phyloP scores from a whole-genome alignment of 2,888 invertebrate species.

The Eupeodes luniger region DNA sequence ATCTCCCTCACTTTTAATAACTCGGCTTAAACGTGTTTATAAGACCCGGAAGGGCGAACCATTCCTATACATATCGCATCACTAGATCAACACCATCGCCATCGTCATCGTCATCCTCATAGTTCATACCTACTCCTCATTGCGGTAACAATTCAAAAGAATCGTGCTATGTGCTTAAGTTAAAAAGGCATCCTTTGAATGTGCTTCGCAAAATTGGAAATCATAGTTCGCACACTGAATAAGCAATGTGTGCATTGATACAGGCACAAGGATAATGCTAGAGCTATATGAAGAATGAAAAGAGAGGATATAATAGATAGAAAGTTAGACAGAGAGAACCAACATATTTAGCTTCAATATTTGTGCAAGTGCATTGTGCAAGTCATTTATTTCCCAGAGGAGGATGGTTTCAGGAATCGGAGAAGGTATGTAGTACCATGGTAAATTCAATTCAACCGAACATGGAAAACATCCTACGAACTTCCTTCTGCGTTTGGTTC shows the following conservation, averaged over 20 bases:
- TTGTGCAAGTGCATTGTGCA: slow-evolving; percentile 69
- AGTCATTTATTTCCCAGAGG: slow-evolving; percentile 50
- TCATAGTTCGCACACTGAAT: slow-evolving; percentile 66
- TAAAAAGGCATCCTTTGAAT: slow-evolving; percentile 67
- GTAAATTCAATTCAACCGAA: slow-evolving; percentile 27
- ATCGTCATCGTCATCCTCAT: background rate
- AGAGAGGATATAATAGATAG: background rate
- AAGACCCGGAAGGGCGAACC: slow-evolving; percentile 52
- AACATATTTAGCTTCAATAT: slow-evolving; percentile 60
- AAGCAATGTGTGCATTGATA: slow-evolving; percentile 57
- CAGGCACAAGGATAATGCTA: slow-evolving; percentile 45
- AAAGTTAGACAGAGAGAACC: background rate
- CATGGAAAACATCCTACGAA: slow-evolving; percentile 43
- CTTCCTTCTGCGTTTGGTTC: slow-evolving; percentile 42
- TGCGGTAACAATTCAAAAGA: slow-evolving; percentile 70
- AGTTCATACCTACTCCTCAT: slow-evolving; percentile 18
- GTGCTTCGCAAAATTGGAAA: slow-evolving; percentile 60
- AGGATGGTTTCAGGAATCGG: slow-evolving; percentile 28
- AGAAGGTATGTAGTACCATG: background rate
- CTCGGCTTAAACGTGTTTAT: slow-evolving; percentile 49
- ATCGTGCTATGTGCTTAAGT: slow-evolving; percentile 71
- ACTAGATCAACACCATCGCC: background rate
- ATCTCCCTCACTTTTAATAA: slow-evolving; percentile 16
- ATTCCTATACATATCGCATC: slow-evolving; percentile 24
- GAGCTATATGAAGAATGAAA: background rate